Evolutionary conservation across 2,113 vertebrate species (phyloP).

Genomic region (Amphilophus citrinellus): DNA sequence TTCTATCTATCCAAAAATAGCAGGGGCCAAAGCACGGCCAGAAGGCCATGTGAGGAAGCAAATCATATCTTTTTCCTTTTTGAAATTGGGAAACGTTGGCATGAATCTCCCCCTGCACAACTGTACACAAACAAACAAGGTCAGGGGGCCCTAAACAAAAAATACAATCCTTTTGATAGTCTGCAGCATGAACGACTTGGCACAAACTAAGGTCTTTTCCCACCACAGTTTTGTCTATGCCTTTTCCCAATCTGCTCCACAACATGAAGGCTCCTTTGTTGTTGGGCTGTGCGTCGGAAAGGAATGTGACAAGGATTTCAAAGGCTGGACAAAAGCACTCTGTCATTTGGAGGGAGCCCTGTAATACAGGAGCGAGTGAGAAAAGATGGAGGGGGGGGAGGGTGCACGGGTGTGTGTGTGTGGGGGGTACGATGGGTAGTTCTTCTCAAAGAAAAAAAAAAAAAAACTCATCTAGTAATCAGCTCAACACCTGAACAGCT

Average conservation of each 20-base stretch:
- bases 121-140: slow-evolving; percentile 76
- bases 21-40: slow-evolving; percentile 35
- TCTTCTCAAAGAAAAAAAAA: slow-evolving; percentile 2
- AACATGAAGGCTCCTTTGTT: slow-evolving; percentile 83
- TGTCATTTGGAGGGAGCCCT: slow-evolving; percentile 83
- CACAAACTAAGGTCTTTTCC: slow-evolving; percentile 63
- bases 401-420: too few species aligned
- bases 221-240: slow-evolving; percentile 74
- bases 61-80: slow-evolving; percentile 64
- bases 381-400: slow-evolving; percentile 1
- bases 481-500: slow-evolving; percentile 80
- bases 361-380: slow-evolving; percentile 73
- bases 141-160: slow-evolving; percentile 48
- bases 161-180: slow-evolving; percentile 55
- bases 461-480: slow-evolving; percentile 68
- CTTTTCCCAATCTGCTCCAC: slow-evolving; percentile 72
- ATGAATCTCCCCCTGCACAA: slow-evolving; percentile 38
- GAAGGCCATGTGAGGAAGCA: slow-evolving; percentile 50
- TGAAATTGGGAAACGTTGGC: slow-evolving; percentile 51
- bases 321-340: slow-evolving; percentile 84
- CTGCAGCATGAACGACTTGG: slow-evolving; percentile 65
- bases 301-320: slow-evolving; percentile 84
- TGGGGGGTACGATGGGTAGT: neutral
- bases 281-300: slow-evolving; percentile 81
- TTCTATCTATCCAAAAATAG: slow-evolving; percentile 63